Evolutionary conservation across 2,888 invertebrate genomes (phyloP).

Genomic region (Sepioteuthis lessoniana): DNA sequence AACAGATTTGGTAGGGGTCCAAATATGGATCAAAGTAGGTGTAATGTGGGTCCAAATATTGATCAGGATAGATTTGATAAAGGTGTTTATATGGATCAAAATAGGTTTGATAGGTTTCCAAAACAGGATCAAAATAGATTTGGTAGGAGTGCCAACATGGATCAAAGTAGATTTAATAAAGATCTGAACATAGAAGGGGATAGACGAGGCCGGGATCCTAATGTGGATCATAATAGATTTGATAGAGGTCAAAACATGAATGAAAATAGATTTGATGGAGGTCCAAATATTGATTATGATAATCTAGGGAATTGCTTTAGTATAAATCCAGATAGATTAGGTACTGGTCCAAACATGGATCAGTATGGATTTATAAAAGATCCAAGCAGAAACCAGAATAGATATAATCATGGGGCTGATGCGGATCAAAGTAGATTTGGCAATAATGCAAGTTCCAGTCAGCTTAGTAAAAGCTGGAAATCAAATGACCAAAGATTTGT

Average conservation of each 20-base stretch:
- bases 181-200: not conserved
- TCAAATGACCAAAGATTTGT: not conserved
- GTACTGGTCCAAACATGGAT: not conserved
- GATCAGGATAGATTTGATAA: not conserved
- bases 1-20: not conserved
- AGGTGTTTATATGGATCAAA: not conserved
- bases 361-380: not conserved
- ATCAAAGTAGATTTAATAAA: not conserved
- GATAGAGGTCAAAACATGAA: not conserved
- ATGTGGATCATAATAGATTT: not conserved
- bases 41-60: not conserved
- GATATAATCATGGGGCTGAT: not conserved
- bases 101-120: not conserved
- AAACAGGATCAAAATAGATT: not conserved
- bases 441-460: not conserved
- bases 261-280: not conserved
- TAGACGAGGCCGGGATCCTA: not conserved
- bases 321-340: not conserved
- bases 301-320: not conserved
- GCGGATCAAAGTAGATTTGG: not conserved
- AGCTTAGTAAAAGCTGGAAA: not conserved
- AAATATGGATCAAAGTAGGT: not conserved
- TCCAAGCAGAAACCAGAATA: not conserved
- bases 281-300: not conserved
- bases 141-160: not conserved